Evolutionary conservation across 2,888 invertebrate genomes (phyloP).

Genomic region (Leucophenga maculata): DNA sequence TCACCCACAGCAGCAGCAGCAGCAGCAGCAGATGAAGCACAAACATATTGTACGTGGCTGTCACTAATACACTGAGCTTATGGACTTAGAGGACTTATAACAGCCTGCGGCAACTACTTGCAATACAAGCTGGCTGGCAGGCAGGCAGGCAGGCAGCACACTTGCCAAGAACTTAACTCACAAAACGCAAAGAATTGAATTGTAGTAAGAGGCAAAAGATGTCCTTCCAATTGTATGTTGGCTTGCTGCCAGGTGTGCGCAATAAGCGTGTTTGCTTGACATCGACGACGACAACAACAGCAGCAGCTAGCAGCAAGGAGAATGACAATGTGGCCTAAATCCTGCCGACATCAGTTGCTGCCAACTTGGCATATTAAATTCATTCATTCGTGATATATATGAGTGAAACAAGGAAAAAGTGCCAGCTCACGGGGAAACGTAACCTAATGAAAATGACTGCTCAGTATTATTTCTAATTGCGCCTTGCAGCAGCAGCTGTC

Average conservation of each 20-base stretch:
- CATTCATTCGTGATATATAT: neutral
- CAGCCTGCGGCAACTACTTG: slow-evolving; percentile 18
- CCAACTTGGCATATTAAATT: slow-evolving; percentile 9
- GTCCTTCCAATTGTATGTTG: neutral
- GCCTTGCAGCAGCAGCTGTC: neutral
- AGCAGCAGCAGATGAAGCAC: slow-evolving; percentile 26
- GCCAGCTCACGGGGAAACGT: neutral
- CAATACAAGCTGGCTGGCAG: neutral
- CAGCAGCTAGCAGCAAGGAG: neutral
- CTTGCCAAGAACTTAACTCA: slow-evolving; percentile 22
- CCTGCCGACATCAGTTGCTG: slow-evolving; percentile 2
- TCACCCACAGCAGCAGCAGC: slow-evolving; percentile 11
- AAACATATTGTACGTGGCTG: slow-evolving; percentile 20
- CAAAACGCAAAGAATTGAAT: neutral
- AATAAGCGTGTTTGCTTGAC: neutral
- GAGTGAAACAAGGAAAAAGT: slow-evolving; percentile 16
- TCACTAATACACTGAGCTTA: slow-evolving; percentile 23
- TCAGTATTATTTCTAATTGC: neutral
- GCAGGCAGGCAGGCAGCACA: neutral
- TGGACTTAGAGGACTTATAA: slow-evolving; percentile 22
- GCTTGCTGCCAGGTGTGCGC: slow-evolving; percentile 19
- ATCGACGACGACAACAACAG: neutral
- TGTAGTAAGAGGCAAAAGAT: neutral
- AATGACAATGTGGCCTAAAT: slow-evolving; percentile 9
- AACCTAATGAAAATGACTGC: slow-evolving; percentile 7